These are phyloP conservation scores for Sceloporus undulatus DNA, from an alignment of 2,113 vertebrate genomes.

Conservation along the genomic window DNA sequence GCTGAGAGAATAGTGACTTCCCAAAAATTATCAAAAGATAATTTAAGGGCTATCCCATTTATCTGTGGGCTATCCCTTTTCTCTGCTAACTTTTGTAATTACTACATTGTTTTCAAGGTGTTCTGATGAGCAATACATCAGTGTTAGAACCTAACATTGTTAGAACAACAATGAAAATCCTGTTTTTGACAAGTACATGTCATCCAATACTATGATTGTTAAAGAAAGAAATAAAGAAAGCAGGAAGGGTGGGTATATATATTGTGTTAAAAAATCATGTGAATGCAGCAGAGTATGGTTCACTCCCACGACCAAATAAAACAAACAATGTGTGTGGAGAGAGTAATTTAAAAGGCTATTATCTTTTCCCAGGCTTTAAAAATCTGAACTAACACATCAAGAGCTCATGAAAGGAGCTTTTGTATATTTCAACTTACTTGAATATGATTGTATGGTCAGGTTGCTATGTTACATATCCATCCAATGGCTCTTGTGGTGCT, in stretches of 20 bases:
- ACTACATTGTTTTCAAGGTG: background rate
- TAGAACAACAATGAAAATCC: background rate
- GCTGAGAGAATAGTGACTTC: background rate
- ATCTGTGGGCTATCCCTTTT: too few relatives aligned
- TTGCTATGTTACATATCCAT: constrained; percentile 31
- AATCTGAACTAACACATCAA: constrained; percentile 57
- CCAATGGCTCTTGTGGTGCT: background rate
- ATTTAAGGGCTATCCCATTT: too few relatives aligned
- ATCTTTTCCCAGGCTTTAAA: constrained; percentile 45
- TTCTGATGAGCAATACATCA: background rate
- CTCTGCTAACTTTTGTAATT: background rate
- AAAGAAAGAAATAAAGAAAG: background rate
- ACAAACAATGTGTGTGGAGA: background rate
- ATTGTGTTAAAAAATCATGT: background rate
- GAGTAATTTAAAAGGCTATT: background rate
- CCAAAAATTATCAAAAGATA: background rate
- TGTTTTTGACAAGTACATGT: constrained; percentile 32
- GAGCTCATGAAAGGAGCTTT: constrained; percentile 46
- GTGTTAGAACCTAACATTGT: background rate
- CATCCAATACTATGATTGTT: background rate
- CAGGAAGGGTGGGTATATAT: background rate
- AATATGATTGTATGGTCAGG: constrained; percentile 37
- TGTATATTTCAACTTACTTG: constrained; percentile 25
- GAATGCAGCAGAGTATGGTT: accelerated
- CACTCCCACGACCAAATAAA: background rate